Evolutionary conservation across 37 sponge, comb jelly and placozoan genomes (phyloP), one percentile per base, ranked within the genome.

Genomic region (Chondrosia reniformis): DNA sequence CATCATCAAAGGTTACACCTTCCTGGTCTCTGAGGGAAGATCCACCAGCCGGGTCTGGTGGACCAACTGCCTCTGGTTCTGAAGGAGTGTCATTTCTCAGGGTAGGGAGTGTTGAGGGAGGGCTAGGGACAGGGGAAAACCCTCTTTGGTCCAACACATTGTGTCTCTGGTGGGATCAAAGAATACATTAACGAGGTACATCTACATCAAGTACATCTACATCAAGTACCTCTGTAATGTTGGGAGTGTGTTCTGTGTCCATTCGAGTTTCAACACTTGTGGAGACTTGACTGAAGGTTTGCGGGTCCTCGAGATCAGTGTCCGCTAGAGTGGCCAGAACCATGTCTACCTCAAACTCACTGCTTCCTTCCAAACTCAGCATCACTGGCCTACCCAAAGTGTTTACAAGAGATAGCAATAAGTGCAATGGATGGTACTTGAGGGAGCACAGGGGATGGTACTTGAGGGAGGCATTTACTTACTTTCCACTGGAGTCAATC

Each of bases 271-370:
- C 63, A 19, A 66, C 67, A 7, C 9, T 30, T 19, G 30, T 7
- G 4, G 76, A 52, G 28, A 41, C 33, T 24, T 54, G 56, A 54
- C 57, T 76, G 57, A n/a, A 54, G 34, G 3, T 17, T 28, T 2
- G 21, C 31, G 54, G 9, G 25, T 22, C 33, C 27, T 4, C 21
- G 63, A 5, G 34, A 43, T 30, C 67, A 49, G 75, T 46, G 32
- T 87, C 92, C 36, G 80, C 76, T 3, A 94, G 81, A 42, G 92
- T 91, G 34, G 95, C 95, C 79, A 94, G 49, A 13, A 94, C 95
- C 76, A 94, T 80, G 84, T 94, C 95, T 0, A 85, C 95, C 40
- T 74, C 49, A 41, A 76, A 90, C 2, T 65, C 61, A 3, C 76
- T 76, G 0, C 32, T 21, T 30, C 66, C 72, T 4, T 82, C 87